Base-by-base conservation (phyloP, 2,797 vertebrate genomes). In the Myotis myotis region DNA sequence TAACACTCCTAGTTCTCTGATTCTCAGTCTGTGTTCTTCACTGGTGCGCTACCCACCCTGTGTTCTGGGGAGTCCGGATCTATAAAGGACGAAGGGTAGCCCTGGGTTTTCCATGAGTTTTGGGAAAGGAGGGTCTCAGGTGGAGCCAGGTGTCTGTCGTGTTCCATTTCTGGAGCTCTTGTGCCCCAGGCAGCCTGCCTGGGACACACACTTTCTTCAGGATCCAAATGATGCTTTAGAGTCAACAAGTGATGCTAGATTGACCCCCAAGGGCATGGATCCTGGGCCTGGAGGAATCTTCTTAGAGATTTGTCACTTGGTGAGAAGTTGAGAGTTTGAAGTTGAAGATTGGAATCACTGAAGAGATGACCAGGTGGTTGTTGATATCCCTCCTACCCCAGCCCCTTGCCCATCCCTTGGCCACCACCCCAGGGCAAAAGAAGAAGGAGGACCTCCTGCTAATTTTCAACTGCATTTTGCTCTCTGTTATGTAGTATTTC, bases 401-500 rank as follows among this genome's bases (percentile, higher is more conserved):
- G 22, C 6, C 22, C 74, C 17, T n/a, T 17, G 23, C 28, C 41
- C 60, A 85, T 44, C 79, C 85, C 87, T n/a, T 85, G 33, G 36
- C 51, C n/a, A 53, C 28, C 22, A 80, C 41, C 75, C 82, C 47
- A 16, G 75, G 75, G 44, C 66, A 49, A 55, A 94, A 82, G 60
- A 49, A 75, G 64, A 36, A 70, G 68, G 82, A 82, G 75, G 62
- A 70, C 64, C 72, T 74, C 71, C 75, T 71, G 68, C 89, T 96
- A 91, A 97, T 89, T 89, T 93, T 85, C 95, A 87, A 80, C 86
- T 96, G 94, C 91, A 2, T 91, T 96, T 87, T 96, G 95, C 97
- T 97, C 84, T 97, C 92, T 97, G 68, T 97, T 95, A 47, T 96
- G 33, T 96, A 97, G 96, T 93, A 92, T 89, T 89, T 96, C 93